These are phyloP conservation scores for Euphydryas editha DNA, from an alignment of 2,888 invertebrate genomes.

Conservation along the genomic window DNA sequence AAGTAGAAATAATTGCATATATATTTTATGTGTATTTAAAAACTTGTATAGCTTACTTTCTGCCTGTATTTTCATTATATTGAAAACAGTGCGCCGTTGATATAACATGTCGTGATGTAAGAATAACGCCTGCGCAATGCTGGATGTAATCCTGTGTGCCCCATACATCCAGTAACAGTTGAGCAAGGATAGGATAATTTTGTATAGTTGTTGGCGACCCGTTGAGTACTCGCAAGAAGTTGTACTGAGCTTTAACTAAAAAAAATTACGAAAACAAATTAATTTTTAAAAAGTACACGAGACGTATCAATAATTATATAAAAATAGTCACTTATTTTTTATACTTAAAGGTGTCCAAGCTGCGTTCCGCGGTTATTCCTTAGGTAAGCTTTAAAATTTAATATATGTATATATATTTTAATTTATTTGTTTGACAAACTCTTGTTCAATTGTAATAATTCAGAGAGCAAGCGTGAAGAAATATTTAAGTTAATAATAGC, in stretches of 20 bases:
- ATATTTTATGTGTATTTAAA: no score
- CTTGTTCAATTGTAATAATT: no score
- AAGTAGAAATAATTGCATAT: no score
- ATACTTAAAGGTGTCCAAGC: no score
- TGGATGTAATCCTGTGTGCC: constrained; percentile 65
- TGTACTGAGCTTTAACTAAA: constrained; percentile 55
- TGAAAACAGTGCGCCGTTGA: constrained; percentile 77
- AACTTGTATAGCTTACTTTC: constrained; percentile 66
- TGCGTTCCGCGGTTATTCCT: no score
- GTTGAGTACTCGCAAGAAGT: constrained; percentile 63
- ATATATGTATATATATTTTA: no score
- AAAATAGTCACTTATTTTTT: not conserved
- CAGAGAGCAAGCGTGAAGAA: no score
- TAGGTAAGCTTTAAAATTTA: no score
- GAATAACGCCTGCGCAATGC: constrained; percentile 73
- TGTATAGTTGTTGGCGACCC: constrained; percentile 67
- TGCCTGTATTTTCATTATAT: constrained; percentile 62
- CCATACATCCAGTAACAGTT: constrained; percentile 69
- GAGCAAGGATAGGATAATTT: constrained; percentile 68
- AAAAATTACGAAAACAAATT: constrained; percentile 19
- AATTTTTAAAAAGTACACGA: not conserved
- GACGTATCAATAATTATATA: no score
- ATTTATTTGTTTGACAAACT: no score
- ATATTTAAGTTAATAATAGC: no score
- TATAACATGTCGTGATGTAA: constrained; percentile 70